Conservation (phyloP, 2,888 invertebrate species). For the Spilosoma lubricipeda region DNA sequence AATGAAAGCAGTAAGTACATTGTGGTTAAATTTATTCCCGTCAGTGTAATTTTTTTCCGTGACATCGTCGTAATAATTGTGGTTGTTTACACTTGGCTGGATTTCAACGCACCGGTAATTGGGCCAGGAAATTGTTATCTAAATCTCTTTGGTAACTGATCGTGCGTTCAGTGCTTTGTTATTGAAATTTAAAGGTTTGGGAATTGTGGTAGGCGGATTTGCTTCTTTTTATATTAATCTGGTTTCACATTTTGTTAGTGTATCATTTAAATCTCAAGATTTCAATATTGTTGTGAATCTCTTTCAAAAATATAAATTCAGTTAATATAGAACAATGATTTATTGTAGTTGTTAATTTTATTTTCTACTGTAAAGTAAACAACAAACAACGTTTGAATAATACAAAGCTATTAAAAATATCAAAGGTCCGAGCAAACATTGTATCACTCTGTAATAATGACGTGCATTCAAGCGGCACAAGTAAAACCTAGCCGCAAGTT, state of each 20-base stretch:
- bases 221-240: not conserved
- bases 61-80: conserved; percentile 63
- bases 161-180: conserved; percentile 47
- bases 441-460: conserved; percentile 1
- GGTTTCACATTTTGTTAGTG: not conserved
- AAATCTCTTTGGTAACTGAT: conserved; percentile 55
- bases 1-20: not conserved
- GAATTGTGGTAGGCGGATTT: conserved; percentile 8
- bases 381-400: not conserved
- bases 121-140: conserved; percentile 64
- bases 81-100: conserved; percentile 71
- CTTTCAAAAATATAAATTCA: not conserved
- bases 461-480: conserved; percentile 38
- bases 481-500: conserved; percentile 48
- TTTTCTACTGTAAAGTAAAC: not conserved
- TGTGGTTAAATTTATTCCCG: conserved; percentile 19
- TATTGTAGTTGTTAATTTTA: not conserved
- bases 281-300: not conserved
- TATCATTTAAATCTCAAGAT: not conserved
- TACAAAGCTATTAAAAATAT: not conserved
- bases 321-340: not conserved
- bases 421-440: conserved; percentile 1
- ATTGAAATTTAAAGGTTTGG: conserved; percentile 17
- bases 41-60: conserved; percentile 54
- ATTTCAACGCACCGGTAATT: conserved; percentile 69